These are phyloP conservation scores for Lepidostoma basale DNA, from an alignment of 1,140 invertebrate species.

Conservation along the genomic window DNA sequence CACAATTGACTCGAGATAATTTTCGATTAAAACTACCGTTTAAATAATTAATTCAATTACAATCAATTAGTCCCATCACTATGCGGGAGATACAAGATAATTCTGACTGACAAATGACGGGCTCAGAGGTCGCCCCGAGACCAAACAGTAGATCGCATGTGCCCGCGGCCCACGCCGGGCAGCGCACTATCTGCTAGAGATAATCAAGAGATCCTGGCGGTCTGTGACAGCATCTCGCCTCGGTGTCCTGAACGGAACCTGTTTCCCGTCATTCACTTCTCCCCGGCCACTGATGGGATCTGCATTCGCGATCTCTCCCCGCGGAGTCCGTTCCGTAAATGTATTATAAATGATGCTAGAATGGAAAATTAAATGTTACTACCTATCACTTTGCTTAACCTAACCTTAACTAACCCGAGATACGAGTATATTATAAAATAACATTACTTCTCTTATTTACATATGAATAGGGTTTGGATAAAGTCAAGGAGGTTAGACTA, in stretches of 20 bases:
- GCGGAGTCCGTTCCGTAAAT: too few relatives aligned
- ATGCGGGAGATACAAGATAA: slow-evolving; percentile 1
- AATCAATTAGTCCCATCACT: not conserved
- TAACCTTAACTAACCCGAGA: too few relatives aligned
- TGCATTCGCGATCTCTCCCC: not conserved
- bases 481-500: too few relatives aligned
- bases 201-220: slow-evolving; percentile 7
- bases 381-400: too few relatives aligned
- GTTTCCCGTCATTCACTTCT: not conserved
- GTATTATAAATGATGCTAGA: too few relatives aligned
- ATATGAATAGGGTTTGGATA: too few relatives aligned
- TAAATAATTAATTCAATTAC: not conserved
- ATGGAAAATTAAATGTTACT: too few relatives aligned
- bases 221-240: slow-evolving; percentile 7
- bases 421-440: too few relatives aligned
- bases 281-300: not conserved
- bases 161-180: not conserved
- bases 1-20: too few relatives aligned
- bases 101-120: slow-evolving; percentile 14
- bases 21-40: too few relatives aligned
- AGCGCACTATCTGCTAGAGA: not conserved
- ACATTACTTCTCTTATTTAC: too few relatives aligned
- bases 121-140: not conserved
- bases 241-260: not conserved
- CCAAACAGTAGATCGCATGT: not conserved